phyloP scores from a whole-genome alignment of 2,113 vertebrate genomes.

The Turdus rufiventris region DNA sequence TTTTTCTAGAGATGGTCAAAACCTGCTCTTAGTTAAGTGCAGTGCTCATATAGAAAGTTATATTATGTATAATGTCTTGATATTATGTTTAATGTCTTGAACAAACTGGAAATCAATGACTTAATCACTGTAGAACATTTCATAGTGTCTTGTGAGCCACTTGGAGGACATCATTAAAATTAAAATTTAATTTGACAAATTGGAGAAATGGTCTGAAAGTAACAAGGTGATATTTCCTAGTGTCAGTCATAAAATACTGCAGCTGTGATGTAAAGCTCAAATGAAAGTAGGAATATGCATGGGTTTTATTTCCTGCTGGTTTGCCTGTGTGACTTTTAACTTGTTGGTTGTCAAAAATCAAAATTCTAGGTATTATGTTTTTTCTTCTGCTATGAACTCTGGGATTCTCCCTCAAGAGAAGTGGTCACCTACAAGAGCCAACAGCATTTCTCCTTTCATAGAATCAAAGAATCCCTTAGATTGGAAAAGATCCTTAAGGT shows the following conservation, averaged over 20 bases:
- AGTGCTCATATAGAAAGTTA: background rate
- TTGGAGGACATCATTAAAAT: background rate
- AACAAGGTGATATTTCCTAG: background rate
- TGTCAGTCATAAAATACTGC: background rate
- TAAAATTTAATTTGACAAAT: constrained; percentile 16
- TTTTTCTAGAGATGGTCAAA: background rate
- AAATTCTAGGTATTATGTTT: background rate
- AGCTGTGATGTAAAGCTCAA: background rate
- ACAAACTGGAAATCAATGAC: constrained; percentile 20
- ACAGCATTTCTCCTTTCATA: background rate
- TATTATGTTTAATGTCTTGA: background rate
- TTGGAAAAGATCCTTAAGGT: background rate
- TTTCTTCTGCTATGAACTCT: background rate
- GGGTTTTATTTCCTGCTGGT: background rate
- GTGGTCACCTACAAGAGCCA: background rate
- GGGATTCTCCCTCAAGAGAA: background rate
- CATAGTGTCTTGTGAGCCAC: background rate
- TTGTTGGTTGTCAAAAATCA: background rate
- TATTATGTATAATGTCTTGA: background rate
- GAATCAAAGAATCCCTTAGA: background rate
- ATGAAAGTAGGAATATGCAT: background rate
- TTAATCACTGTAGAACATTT: background rate
- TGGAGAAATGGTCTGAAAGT: background rate
- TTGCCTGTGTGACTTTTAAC: background rate
- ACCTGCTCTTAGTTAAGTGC: background rate